Evolutionary conservation across 2,797 vertebrate genomes (phyloP).

Genomic region (Channallabes apus): DNA sequence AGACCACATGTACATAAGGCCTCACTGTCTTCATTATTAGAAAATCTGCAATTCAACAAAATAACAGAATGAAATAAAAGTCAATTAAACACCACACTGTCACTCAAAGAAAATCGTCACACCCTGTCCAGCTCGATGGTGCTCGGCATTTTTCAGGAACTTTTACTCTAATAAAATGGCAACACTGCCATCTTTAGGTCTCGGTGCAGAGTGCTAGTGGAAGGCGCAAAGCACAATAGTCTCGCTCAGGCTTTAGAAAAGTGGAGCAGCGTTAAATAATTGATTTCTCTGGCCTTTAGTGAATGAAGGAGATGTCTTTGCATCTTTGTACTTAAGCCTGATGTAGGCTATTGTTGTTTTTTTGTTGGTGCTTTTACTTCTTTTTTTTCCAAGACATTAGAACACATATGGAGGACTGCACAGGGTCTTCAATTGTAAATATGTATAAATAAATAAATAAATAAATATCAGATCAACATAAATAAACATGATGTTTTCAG

Average conservation of each 20-base stretch:
- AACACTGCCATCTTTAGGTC: conserved; percentile 64
- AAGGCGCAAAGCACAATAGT: neutral
- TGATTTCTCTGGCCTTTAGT: conserved; percentile 55
- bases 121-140: neutral
- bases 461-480: too few species aligned
- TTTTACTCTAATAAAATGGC: conserved; percentile 15
- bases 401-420: conserved; percentile 1
- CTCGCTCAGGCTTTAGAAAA: conserved; percentile 53
- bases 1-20: too few species aligned
- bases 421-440: neutral
- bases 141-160: neutral
- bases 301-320: conserved; percentile 53
- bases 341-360: conserved; percentile 20
- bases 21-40: neutral
- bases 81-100: neutral
- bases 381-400: neutral
- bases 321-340: conserved; percentile 49
- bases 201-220: neutral
- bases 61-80: neutral
- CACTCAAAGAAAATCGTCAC: neutral
- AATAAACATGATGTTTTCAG: neutral
- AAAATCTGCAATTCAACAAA: neutral
- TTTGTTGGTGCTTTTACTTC: too few species aligned
- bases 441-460: neutral
- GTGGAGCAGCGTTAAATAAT: conserved; percentile 62